A percentile compares a stretch with the other conserved stretches of the same genome.
These are phyloP conservation scores for Patella caerulea DNA, from an alignment of 2,888 invertebrate species.

Conservation along the genomic window DNA sequence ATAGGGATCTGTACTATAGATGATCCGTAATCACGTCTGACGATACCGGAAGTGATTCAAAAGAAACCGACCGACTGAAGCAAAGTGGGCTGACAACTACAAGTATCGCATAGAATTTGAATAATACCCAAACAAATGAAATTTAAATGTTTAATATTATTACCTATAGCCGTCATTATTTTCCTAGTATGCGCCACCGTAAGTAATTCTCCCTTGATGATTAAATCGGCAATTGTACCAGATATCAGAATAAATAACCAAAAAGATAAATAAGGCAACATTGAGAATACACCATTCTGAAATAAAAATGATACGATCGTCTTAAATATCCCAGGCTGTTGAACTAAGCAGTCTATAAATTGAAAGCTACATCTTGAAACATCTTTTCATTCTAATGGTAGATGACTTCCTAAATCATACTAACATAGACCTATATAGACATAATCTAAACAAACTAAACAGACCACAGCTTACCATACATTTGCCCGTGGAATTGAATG, in stretches of 20 bases:
- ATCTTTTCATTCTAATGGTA: neutral
- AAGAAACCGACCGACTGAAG: too few relatives aligned
- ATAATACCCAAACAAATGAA: neutral
- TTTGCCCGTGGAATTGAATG: too few relatives aligned
- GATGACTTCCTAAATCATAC: neutral
- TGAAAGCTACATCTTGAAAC: neutral
- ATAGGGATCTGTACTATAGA: too few relatives aligned
- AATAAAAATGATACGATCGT: conserved; percentile 12
- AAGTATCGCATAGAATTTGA: neutral
- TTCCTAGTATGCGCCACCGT: conserved; percentile 54
- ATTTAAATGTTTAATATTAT: conserved; percentile 3
- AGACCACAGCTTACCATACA: too few relatives aligned
- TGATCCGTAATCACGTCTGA: too few relatives aligned
- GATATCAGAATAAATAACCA: conserved; percentile 54
- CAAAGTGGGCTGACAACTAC: too few relatives aligned
- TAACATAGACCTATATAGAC: neutral
- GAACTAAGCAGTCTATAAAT: too few relatives aligned
- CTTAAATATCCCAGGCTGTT: too few relatives aligned
- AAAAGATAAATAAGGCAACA: conserved; percentile 58
- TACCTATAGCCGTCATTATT: conserved; percentile 50
- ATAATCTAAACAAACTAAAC: too few relatives aligned
- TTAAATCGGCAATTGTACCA: conserved; percentile 51
- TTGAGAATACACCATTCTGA: conserved; percentile 60
- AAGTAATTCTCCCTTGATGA: conserved; percentile 49
- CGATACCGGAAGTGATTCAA: too few relatives aligned